Evolutionary conservation across 1,140 invertebrate genomes (phyloP).

Genomic region (Drosophila grimshawi): DNA sequence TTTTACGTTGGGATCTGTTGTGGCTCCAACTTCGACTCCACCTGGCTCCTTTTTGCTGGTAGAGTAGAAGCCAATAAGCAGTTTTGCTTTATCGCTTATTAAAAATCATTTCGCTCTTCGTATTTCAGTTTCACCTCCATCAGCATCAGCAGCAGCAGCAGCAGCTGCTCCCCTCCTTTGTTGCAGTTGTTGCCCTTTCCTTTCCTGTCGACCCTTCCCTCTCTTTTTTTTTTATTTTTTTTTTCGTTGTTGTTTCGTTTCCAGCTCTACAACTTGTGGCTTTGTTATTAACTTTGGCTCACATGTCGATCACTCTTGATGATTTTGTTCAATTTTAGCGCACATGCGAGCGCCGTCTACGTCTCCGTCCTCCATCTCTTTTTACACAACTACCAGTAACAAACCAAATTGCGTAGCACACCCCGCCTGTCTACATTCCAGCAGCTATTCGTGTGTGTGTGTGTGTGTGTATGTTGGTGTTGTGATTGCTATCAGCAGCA

Average conservation of each 20-base stretch:
- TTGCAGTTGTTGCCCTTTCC: background rate
- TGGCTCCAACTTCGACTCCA: conserved; percentile 29
- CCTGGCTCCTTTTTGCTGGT: conserved; percentile 27
- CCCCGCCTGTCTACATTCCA: conserved; percentile 67
- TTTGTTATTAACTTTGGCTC: conserved; percentile 84
- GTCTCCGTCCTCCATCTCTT: conserved; percentile 46
- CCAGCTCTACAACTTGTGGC: conserved; percentile 5
- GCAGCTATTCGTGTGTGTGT: conserved; percentile 26
- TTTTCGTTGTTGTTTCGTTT: background rate
- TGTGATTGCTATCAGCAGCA: conserved; percentile 70
- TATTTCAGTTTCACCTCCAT: conserved; percentile 75
- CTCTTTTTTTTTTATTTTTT: background rate
- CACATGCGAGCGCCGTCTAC: conserved; percentile 79
- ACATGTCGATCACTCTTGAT: conserved; percentile 83
- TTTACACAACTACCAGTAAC: conserved; percentile 9
- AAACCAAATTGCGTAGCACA: conserved; percentile 10
- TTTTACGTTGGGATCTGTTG: conserved; percentile 15
- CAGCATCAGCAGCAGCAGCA: conserved; percentile 27
- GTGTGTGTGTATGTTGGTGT: conserved; percentile 46
- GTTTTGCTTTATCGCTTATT: conserved; percentile 84
- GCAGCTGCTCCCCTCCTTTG: conserved; percentile 2
- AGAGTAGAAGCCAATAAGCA: conserved; percentile 82
- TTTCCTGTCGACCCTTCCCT: conserved; percentile 6
- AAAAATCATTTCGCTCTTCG: conserved; percentile 84
- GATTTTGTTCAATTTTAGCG: conserved; percentile 84